These are phyloP conservation scores for Etheostoma spectabile DNA, from an alignment of 2,113 vertebrate species.

Conservation along the genomic window DNA sequence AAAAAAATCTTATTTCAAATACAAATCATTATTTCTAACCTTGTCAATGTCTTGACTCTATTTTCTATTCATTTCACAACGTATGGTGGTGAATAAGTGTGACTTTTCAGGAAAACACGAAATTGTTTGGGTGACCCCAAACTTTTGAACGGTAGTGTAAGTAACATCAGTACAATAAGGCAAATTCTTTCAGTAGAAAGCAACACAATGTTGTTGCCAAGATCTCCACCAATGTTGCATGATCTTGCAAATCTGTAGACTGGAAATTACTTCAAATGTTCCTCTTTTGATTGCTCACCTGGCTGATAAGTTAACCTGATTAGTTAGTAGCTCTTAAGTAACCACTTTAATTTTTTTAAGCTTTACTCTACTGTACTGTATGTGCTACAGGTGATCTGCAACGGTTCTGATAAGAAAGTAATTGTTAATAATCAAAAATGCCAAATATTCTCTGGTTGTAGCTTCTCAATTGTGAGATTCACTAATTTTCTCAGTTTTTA, in stretches of 20 bases:
- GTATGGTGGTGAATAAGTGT: too few species aligned
- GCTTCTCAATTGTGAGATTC: background rate
- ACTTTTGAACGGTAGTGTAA: too few species aligned
- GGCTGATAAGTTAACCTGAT: background rate
- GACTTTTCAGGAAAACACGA: too few species aligned
- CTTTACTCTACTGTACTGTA: too few species aligned
- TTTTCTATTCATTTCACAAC: too few species aligned
- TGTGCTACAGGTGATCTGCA: background rate
- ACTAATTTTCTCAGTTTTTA: background rate
- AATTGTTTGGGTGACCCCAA: too few species aligned
- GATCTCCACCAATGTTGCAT: background rate
- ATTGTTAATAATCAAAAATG: background rate
- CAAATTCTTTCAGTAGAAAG: background rate
- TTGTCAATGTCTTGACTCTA: too few species aligned
- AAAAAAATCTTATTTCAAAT: too few species aligned
- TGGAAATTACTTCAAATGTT: background rate
- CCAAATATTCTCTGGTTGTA: background rate
- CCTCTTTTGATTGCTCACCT: background rate
- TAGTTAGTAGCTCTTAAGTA: too few species aligned
- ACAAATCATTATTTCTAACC: too few species aligned
- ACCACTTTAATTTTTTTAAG: too few species aligned
- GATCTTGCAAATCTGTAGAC: background rate
- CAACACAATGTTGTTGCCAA: background rate
- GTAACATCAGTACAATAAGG: background rate
- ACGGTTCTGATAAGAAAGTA: background rate